Evolutionary conservation across 2,797 vertebrate species (phyloP), one percentile per base, ranked within the genome.

Genomic region (Champsocephalus gunnari): DNA sequence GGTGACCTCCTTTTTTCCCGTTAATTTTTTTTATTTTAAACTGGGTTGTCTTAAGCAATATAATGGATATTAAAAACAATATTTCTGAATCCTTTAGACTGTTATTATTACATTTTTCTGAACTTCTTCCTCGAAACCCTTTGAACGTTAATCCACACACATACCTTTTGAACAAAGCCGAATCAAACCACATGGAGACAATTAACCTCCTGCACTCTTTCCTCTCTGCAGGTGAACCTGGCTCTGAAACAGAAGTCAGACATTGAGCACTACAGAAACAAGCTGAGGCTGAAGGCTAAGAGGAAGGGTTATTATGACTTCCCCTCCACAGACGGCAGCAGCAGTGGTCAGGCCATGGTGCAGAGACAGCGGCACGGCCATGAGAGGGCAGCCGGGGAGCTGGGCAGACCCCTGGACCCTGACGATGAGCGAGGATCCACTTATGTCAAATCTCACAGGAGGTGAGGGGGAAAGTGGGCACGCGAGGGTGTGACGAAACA

Each of bases 191-290:
- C 53, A 66, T 32, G 17, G 65, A 53, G 54, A 65, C 13, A 5
- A 67, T 64, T 3, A 61, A 58, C 38, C 24, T 77, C 58, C n/a
- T 24, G 51, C 21, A 1, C n/a, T 65, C 12, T 73, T 54, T 73
- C 44, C 10, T 50, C 63, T 75, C 72, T 51, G 64, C 88, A 99
- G 98, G 96, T 99, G 83, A 99, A 96, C 92, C 93, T 99, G 92
- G 97, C 97, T 70, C 93, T 99, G 87, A 99, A 99, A 87, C 98
- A 99, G 95, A 99, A 98, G 88, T 99, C 98, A 0, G 98, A 99
- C 89, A 99, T 99, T 5, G 98, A 99, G 77, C 98, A 99, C 89
- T 99, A 99, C 91, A 96, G 97, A 90, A 99, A 99, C 93, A 99
- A 99, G 86, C 94, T 99, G 77, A 95, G 98, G 61, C 95, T 99